These are phyloP conservation scores for Harlomillsia oculata DNA, from an alignment of 1,140 invertebrate genomes.

Conservation along the genomic window DNA sequence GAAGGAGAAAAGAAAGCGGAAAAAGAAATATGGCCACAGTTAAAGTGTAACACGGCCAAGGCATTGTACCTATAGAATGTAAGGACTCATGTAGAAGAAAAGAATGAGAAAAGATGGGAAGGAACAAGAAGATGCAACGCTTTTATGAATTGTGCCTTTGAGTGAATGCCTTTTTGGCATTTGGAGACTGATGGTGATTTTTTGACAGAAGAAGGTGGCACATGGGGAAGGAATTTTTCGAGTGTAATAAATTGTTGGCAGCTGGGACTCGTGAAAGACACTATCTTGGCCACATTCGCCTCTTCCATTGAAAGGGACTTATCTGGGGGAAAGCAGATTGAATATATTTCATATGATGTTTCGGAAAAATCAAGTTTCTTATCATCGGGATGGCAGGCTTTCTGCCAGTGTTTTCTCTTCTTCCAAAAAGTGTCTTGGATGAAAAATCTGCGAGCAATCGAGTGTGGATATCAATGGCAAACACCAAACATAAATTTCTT, in stretches of 20 bases:
- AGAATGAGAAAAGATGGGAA: slow-evolving; percentile 1
- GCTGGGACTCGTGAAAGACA: slow-evolving; percentile 28
- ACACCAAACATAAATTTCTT: slow-evolving; percentile 36
- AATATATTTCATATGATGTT: slow-evolving; percentile 37
- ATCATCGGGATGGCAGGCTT: slow-evolving; percentile 35
- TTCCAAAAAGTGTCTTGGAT: slow-evolving; percentile 34
- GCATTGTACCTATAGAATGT: not conserved
- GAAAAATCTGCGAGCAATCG: slow-evolving; percentile 37
- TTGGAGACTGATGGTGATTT: slow-evolving; percentile 23
- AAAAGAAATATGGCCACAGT: no score
- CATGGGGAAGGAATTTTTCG: slow-evolving; percentile 28
- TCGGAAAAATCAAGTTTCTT: slow-evolving; percentile 35
- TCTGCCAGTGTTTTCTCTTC: slow-evolving; percentile 35
- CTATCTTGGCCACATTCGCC: slow-evolving; percentile 26
- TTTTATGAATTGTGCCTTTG: no score
- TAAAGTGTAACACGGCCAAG: no score
- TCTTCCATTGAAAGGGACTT: slow-evolving; percentile 35
- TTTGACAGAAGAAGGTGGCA: slow-evolving; percentile 11
- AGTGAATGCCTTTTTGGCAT: slow-evolving; percentile 11
- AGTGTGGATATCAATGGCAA: slow-evolving; percentile 36
- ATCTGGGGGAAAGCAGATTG: slow-evolving; percentile 35
- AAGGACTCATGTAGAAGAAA: slow-evolving; percentile 5
- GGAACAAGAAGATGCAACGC: not conserved
- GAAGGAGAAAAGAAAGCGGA: not conserved
- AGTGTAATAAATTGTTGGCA: slow-evolving; percentile 36